Percentiles rank a stretch among this genome's conserved stretches.
These are phyloP conservation scores for Spilosoma lubricipeda DNA, from an alignment of 2,888 invertebrate species.

Conservation along the genomic window DNA sequence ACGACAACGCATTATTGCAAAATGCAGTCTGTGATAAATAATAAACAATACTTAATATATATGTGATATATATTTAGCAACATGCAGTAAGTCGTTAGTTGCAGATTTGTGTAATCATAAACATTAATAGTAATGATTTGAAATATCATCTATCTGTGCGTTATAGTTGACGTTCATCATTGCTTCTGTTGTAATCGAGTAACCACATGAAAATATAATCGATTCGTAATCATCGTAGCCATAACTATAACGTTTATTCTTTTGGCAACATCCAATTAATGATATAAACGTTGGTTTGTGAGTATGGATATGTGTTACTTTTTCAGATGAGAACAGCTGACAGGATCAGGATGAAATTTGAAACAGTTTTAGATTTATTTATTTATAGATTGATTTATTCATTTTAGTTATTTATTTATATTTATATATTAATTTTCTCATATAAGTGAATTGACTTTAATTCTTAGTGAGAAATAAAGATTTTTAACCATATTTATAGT, in stretches of 20 bases:
- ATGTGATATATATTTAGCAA: background rate
- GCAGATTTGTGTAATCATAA: slow-evolving; percentile 2
- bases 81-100: background rate
- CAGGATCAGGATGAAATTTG: background rate
- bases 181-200: background rate
- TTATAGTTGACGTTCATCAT: slow-evolving; percentile 3
- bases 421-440: too few species aligned
- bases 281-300: background rate
- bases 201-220: slow-evolving; percentile 12
- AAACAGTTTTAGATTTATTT: background rate
- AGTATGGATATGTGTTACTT: background rate
- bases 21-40: background rate
- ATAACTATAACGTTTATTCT: background rate
- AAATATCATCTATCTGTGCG: background rate
- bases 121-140: slow-evolving; percentile 2
- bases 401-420: too few species aligned
- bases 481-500: too few species aligned
- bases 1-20: too few species aligned
- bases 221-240: slow-evolving; percentile 13
- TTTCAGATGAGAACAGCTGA: background rate
- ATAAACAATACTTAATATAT: background rate
- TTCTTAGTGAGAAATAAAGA: too few species aligned
- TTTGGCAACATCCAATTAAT: background rate
- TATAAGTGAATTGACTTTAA: too few species aligned
- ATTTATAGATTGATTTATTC: too few species aligned